Evolutionary conservation across 2,113 vertebrate species (phyloP).

Genomic region (Cervus canadensis): DNA sequence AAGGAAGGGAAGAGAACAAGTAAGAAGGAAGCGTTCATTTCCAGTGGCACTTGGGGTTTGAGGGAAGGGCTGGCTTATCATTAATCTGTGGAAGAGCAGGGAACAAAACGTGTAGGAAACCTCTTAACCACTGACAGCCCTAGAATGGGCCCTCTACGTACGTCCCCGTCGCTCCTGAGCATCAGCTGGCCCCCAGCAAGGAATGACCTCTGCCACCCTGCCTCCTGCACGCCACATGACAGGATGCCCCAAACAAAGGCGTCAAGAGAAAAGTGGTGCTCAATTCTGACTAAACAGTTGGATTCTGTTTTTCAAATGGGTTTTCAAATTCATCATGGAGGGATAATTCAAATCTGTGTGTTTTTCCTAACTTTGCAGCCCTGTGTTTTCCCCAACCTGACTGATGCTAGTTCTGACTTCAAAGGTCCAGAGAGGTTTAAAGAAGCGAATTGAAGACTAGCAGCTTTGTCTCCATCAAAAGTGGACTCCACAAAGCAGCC

Average conservation of each 20-base stretch:
- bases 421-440: background rate
- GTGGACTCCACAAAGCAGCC: background rate
- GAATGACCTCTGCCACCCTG: background rate
- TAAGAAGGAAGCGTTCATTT: background rate
- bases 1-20: background rate
- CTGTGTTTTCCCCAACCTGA: background rate
- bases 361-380: background rate
- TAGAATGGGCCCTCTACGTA: background rate
- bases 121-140: background rate
- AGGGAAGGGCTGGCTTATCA: background rate
- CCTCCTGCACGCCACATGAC: background rate
- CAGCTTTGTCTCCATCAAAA: slow-evolving; percentile 1
- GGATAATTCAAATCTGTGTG: background rate
- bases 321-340: background rate
- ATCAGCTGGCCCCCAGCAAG: background rate
- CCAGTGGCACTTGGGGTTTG: background rate
- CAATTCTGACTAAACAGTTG: background rate
- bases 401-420: background rate
- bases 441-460: background rate
- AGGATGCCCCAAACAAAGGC: background rate
- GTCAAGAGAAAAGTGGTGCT: background rate
- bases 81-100: background rate
- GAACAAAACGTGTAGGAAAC: background rate
- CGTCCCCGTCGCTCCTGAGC: rapidly evolving
- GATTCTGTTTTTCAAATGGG: background rate